Evolutionary conservation across 2,888 invertebrate genomes (phyloP).

Genomic region (Leptothorax acervorum): DNA sequence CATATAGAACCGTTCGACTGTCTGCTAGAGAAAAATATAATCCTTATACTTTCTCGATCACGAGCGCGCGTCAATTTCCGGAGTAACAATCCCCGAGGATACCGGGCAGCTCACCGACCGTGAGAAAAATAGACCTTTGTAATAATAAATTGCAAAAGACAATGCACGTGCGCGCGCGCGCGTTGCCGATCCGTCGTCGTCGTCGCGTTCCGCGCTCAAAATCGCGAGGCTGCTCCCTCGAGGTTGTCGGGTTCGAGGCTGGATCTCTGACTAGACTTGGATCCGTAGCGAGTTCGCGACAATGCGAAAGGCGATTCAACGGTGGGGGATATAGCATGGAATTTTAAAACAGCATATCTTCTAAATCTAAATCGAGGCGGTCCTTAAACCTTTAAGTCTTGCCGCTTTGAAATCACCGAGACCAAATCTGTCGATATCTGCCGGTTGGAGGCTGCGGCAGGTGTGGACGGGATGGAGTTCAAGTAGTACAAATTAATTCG

Average conservation of each 20-base stretch:
- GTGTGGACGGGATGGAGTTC: not conserved
- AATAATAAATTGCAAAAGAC: not conserved
- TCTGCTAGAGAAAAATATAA: not conserved
- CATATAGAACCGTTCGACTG: not conserved
- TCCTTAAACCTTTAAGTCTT: not conserved
- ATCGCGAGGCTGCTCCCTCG: not conserved
- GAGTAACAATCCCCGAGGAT: too few relatives aligned
- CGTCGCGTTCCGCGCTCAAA: not conserved
- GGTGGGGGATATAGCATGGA: conserved; percentile 2
- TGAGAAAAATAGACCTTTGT: not conserved
- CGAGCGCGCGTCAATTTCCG: not conserved
- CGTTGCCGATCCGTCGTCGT: not conserved
- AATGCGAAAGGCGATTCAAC: not conserved
- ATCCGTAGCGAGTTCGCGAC: not conserved
- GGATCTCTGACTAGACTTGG: not conserved
- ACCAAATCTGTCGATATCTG: not conserved
- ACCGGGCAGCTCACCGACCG: not conserved
- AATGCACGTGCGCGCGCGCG: not conserved
- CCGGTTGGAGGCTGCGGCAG: not conserved
- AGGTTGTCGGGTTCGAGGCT: not conserved
- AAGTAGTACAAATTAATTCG: not conserved
- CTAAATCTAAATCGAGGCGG: too few relatives aligned
- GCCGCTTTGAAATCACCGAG: too few relatives aligned
- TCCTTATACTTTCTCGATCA: not conserved
- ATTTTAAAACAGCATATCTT: not conserved